These are phyloP conservation scores for Abscondita cerata DNA, from an alignment of 2,888 invertebrate species.

Conservation along the genomic window DNA sequence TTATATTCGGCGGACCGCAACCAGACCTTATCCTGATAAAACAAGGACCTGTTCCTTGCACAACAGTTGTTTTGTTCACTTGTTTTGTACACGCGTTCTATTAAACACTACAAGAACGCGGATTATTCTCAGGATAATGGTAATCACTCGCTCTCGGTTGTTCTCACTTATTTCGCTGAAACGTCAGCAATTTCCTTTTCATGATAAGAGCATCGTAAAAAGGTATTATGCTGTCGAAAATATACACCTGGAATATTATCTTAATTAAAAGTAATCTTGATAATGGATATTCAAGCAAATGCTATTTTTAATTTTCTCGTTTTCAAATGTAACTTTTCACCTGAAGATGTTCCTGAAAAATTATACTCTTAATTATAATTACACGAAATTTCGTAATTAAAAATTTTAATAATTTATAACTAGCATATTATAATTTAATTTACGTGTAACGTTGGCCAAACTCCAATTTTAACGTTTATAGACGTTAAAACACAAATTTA, in stretches of 20 bases:
- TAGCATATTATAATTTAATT: no score
- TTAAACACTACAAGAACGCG: constrained; percentile 47
- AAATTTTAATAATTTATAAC: no score
- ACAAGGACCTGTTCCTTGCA: constrained; percentile 50
- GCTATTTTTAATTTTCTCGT: no score
- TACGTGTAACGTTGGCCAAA: no score
- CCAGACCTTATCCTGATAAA: constrained; percentile 55
- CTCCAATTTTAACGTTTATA: no score
- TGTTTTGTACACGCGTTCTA: constrained; percentile 44
- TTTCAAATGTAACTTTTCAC: no score
- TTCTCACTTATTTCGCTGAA: constrained; percentile 39
- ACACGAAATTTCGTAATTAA: no score
- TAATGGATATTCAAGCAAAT: no score
- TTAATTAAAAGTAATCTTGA: not conserved
- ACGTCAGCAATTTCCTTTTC: constrained; percentile 16
- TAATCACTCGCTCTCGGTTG: constrained; percentile 48
- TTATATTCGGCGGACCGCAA: constrained; percentile 61
- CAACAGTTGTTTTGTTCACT: constrained; percentile 44
- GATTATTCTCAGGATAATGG: constrained; percentile 50
- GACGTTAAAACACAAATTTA: no score
- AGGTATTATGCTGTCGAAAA: constrained; percentile 15
- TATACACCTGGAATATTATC: not conserved
- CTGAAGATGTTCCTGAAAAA: no score
- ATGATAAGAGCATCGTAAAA: constrained; percentile 14
- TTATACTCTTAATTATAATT: no score